Evolutionary conservation across 2,797 vertebrate species (phyloP).

Genomic region (Pogoniulus pusillus): DNA sequence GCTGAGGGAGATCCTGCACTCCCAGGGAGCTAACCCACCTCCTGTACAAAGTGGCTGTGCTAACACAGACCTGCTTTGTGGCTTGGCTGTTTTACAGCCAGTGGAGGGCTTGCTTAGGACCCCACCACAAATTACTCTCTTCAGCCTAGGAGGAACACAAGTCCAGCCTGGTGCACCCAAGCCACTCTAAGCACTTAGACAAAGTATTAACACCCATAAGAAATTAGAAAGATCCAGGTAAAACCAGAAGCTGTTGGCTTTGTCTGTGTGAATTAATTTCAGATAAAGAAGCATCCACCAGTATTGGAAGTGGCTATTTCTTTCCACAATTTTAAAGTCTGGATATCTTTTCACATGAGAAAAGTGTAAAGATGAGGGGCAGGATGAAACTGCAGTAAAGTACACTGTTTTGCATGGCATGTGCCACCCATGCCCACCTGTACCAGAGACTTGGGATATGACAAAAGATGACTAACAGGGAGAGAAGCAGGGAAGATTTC

Average conservation of each 20-base stretch:
- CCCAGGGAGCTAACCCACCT: not conserved
- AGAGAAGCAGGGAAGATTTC: not conserved
- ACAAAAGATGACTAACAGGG: not conserved
- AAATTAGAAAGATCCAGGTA: not conserved
- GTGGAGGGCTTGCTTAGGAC: not conserved
- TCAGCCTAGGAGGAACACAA: not conserved
- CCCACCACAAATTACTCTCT: not conserved
- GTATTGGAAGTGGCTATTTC: not conserved
- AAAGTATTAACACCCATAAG: not conserved
- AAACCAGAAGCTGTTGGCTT: not conserved
- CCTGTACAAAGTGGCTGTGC: accelerated
- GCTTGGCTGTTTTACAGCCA: not conserved
- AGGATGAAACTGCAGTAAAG: not conserved
- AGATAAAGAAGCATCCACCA: not conserved
- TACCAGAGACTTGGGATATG: not conserved
- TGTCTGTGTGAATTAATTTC: not conserved
- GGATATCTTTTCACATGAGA: not conserved
- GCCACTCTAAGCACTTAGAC: not conserved
- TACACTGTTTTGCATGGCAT: accelerated
- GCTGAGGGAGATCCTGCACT: not conserved
- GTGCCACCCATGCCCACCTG: not conserved
- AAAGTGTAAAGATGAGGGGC: not conserved
- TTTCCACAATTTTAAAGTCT: not conserved
- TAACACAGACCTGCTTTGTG: not conserved
- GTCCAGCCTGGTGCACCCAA: not conserved